Percentiles rank a stretch among this genome's conserved stretches.
Conservation (phyloP, 1,140 invertebrate genomes). For the Hypsibius dujardini region DNA sequence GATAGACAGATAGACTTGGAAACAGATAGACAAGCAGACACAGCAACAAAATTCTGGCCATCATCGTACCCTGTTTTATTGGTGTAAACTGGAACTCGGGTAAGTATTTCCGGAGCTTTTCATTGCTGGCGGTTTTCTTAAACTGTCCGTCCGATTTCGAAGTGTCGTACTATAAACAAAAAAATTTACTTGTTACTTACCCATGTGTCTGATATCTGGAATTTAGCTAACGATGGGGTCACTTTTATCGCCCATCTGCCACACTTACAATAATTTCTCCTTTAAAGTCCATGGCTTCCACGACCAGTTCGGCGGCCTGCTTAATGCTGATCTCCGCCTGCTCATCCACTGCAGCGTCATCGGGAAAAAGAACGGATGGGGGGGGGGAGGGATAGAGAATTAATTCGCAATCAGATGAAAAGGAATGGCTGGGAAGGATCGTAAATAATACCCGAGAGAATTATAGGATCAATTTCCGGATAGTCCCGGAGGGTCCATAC, state of each 20-base stretch:
- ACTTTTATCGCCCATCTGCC: background rate
- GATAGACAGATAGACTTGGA: too few relatives aligned
- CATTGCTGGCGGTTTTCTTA: constrained; percentile 94
- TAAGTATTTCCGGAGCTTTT: constrained; percentile 57
- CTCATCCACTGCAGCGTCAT: constrained; percentile 58
- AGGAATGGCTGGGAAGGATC: background rate
- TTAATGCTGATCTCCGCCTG: constrained; percentile 71
- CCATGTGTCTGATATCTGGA: background rate
- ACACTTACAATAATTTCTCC: constrained; percentile 33
- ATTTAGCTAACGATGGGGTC: background rate
- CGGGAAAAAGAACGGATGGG: background rate
- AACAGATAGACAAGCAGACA: too few relatives aligned
- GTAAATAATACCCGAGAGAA: constrained; percentile 55
- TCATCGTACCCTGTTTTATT: constrained; percentile 43
- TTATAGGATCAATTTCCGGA: constrained; percentile 70
- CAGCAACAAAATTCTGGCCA: too few relatives aligned
- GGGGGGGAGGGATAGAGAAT: background rate
- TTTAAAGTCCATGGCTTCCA: constrained; percentile 43
- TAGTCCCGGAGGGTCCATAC: constrained; percentile 76
- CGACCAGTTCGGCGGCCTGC: constrained; percentile 57
- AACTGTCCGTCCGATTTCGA: constrained; percentile 83
- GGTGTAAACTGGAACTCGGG: constrained; percentile 80
- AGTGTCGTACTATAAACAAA: constrained; percentile 47
- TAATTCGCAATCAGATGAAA: background rate
- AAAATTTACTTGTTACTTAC: constrained; percentile 35